Percentiles rank a stretch among this genome's conserved stretches.
These are phyloP conservation scores for Sus cebifrons DNA, from an alignment of 2,797 vertebrate genomes.

Conservation along the genomic window DNA sequence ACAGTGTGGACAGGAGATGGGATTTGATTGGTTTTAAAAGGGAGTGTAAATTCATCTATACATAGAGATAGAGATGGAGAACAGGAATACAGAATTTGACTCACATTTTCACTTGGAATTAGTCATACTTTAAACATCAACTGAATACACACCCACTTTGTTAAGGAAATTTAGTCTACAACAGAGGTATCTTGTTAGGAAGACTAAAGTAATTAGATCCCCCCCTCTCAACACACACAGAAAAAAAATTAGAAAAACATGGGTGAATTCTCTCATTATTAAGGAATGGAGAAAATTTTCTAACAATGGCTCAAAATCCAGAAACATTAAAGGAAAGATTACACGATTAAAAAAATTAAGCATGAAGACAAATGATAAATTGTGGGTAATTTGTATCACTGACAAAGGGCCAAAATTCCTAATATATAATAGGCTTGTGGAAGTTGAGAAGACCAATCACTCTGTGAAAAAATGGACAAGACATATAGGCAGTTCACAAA, in stretches of 20 bases:
- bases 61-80: neutral
- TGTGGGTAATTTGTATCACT: slow-evolving; percentile 10
- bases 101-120: slow-evolving; percentile 43
- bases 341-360: neutral
- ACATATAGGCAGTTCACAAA: neutral
- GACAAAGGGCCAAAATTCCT: slow-evolving; percentile 7
- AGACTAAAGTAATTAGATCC: neutral
- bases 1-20: neutral
- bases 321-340: neutral
- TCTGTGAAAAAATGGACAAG: neutral
- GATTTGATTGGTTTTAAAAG: slow-evolving; percentile 45
- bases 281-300: neutral
- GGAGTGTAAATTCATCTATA: neutral
- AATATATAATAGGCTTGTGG: neutral
- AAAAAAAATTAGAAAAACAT: neutral
- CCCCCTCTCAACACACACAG: neutral
- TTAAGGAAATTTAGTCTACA: neutral
- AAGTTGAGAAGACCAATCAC: neutral
- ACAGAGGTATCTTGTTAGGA: neutral
- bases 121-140: slow-evolving; percentile 40
- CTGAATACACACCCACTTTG: neutral
- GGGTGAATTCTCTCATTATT: neutral
- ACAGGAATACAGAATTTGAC: neutral
- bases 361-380: slow-evolving; percentile 2
- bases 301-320: neutral